Percentiles rank a stretch among this genome's conserved stretches.
These are phyloP conservation scores for Mesocricetus auratus DNA, from an alignment of 2,113 vertebrate species.

Conservation along the genomic window DNA sequence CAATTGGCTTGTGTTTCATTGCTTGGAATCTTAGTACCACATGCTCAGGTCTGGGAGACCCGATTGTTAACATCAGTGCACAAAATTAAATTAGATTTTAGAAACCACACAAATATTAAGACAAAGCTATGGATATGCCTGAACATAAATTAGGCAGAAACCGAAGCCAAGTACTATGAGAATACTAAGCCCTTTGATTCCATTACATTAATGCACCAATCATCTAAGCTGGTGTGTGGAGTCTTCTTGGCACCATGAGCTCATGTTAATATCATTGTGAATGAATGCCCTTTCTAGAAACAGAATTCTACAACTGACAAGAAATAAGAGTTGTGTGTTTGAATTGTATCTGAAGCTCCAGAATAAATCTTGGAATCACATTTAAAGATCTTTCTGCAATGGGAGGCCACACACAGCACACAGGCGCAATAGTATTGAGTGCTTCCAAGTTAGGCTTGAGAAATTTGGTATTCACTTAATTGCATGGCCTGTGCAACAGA, in stretches of 20 bases:
- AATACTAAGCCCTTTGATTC: slow-evolving; percentile 26
- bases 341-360: slow-evolving; percentile 58
- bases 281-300: slow-evolving; percentile 4
- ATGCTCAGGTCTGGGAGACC: slow-evolving; percentile 64
- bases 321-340: neutral
- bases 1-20: slow-evolving; percentile 51
- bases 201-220: neutral
- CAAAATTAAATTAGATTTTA: slow-evolving; percentile 66
- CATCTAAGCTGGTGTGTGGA: slow-evolving; percentile 21
- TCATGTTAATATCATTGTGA: slow-evolving; percentile 31
- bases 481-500: slow-evolving; percentile 37
- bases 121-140: slow-evolving; percentile 68
- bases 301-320: neutral
- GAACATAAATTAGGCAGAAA: slow-evolving; percentile 61
- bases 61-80: slow-evolving; percentile 66
- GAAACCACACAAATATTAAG: slow-evolving; percentile 77
- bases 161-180: slow-evolving; percentile 10
- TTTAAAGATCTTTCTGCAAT: slow-evolving; percentile 42
- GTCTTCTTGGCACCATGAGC: neutral
- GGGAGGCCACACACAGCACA: slow-evolving; percentile 55
- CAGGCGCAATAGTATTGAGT: slow-evolving; percentile 11
- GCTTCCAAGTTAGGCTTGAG: slow-evolving; percentile 64
- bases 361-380: slow-evolving; percentile 52
- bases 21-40: slow-evolving; percentile 64
- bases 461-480: slow-evolving; percentile 52